Evolutionary conservation across 2,113 vertebrate species (phyloP).

Genomic region (Pseudonaja textilis): DNA sequence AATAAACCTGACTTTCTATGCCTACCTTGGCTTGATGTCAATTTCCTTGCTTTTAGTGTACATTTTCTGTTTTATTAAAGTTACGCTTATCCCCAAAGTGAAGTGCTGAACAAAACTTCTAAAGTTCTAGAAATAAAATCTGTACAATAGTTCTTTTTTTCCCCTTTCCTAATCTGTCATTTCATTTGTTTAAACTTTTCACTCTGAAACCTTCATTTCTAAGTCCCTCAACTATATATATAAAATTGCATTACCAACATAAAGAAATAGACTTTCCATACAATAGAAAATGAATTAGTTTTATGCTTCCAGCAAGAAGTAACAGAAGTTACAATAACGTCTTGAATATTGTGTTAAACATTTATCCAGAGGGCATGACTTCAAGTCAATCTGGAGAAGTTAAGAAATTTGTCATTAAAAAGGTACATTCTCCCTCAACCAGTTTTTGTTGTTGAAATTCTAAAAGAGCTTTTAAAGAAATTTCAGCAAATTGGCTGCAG

Average conservation of each 20-base stretch:
- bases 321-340: background rate
- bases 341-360: background rate
- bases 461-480: background rate
- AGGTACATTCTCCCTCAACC: background rate
- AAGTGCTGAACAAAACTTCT: background rate
- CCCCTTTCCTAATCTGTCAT: background rate
- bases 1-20: background rate
- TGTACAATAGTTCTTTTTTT: background rate
- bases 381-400: background rate
- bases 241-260: conserved; percentile 16
- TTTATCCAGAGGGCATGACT: background rate
- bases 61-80: conserved; percentile 30
- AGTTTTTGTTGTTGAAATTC: background rate
- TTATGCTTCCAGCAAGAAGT: background rate
- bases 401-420: conserved; percentile 10
- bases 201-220: background rate
- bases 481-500: background rate
- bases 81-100: conserved; percentile 10
- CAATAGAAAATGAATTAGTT: conserved; percentile 2
- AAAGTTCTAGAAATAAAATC: background rate
- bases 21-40: background rate
- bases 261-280: background rate
- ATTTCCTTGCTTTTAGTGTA: background rate
- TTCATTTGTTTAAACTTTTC: conserved; percentile 7
- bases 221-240: background rate